Conservation (phyloP, 2,888 invertebrate genomes). For the Cyclophora punctaria region DNA sequence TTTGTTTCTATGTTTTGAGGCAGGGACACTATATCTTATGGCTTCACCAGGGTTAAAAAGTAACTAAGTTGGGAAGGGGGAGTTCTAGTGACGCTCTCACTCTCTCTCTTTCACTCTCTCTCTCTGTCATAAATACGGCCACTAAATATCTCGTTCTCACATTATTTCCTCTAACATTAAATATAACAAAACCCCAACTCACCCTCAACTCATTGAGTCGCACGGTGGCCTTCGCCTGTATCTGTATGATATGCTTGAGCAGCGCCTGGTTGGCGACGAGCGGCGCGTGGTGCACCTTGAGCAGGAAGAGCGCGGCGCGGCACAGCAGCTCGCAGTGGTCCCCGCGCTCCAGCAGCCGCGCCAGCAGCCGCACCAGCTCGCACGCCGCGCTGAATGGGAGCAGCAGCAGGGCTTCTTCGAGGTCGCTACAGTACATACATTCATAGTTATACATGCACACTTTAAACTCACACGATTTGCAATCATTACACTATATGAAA, state of each 20-base stretch:
- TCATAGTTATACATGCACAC: not conserved
- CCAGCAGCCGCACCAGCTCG: constrained; percentile 81
- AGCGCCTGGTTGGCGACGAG: constrained; percentile 83
- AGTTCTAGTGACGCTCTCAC: too few relatives aligned
- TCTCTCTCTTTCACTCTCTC: too few relatives aligned
- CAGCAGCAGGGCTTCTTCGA: constrained; percentile 91
- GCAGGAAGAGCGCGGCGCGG: constrained; percentile 84
- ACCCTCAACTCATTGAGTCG: constrained; percentile 78
- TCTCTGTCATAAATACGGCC: too few relatives aligned
- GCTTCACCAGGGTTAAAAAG: too few relatives aligned
- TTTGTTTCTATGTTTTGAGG: too few relatives aligned
- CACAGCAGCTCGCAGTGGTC: constrained; percentile 85
- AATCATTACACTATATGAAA: too few relatives aligned
- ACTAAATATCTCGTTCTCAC: too few relatives aligned
- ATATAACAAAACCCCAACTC: constrained; percentile 24
- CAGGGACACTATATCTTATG: too few relatives aligned
- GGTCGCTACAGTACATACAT: constrained; percentile 78
- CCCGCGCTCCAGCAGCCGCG: constrained; percentile 79
- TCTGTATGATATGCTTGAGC: constrained; percentile 77
- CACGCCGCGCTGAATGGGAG: constrained; percentile 89
- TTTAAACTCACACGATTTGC: too few relatives aligned
- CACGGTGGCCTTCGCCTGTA: constrained; percentile 75
- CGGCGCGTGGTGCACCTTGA: constrained; percentile 85
- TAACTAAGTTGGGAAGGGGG: too few relatives aligned
- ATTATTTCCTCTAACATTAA: too few relatives aligned